Percentiles rank a stretch among this genome's conserved stretches.
These are phyloP conservation scores for Calameuta pallipes DNA, from an alignment of 2,888 invertebrate genomes.

Conservation along the genomic window DNA sequence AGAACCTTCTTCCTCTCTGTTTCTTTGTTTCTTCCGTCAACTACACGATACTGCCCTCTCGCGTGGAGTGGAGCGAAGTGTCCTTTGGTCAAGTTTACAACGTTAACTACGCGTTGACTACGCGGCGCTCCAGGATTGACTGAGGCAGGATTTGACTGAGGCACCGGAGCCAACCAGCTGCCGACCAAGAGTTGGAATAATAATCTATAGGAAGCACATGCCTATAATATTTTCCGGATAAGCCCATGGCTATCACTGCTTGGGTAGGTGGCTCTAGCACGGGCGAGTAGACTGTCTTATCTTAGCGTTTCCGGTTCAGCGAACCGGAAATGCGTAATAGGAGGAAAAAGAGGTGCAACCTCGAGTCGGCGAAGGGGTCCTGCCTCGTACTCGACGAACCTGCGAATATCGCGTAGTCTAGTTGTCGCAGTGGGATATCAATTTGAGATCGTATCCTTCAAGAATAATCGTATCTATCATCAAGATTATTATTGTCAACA, in stretches of 20 bases:
- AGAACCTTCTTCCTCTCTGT: neutral
- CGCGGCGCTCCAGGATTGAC: too few relatives aligned
- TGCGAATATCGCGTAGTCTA: constrained; percentile 5
- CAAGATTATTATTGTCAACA: neutral
- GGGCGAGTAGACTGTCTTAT: constrained; percentile 56
- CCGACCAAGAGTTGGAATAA: too few relatives aligned
- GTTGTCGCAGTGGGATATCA: neutral
- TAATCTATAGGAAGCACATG: constrained; percentile 47
- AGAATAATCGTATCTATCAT: too few relatives aligned
- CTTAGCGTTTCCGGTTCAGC: constrained; percentile 66
- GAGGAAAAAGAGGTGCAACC: constrained; percentile 35
- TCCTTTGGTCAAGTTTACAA: too few relatives aligned
- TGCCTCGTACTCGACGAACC: constrained; percentile 15
- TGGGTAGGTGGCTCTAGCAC: constrained; percentile 13
- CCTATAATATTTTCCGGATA: constrained; percentile 59
- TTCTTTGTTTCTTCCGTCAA: too few relatives aligned
- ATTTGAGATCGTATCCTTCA: too few relatives aligned
- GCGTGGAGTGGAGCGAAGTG: too few relatives aligned
- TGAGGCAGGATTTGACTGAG: too few relatives aligned
- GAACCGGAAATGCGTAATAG: constrained; percentile 66
- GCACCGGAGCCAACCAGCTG: too few relatives aligned
- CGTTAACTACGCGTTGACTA: too few relatives aligned
- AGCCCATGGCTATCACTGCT: constrained; percentile 37
- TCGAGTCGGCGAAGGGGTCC: constrained; percentile 35
- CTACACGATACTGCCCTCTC: too few relatives aligned